Evolutionary conservation across 2,888 invertebrate genomes (phyloP).

Genomic region (Nezara viridula): DNA sequence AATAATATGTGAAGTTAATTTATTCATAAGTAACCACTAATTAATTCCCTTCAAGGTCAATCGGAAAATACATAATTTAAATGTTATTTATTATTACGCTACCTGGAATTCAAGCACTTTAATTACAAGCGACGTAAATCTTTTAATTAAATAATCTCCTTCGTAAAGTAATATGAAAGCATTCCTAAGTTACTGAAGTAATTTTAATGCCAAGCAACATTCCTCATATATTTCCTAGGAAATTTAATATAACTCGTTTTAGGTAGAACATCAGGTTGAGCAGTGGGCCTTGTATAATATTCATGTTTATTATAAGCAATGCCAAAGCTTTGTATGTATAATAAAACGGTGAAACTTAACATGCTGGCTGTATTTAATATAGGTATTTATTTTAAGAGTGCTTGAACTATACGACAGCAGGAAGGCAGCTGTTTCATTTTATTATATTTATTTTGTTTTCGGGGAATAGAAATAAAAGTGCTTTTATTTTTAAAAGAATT

Average conservation of each 20-base stretch:
- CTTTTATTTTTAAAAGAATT: too few species aligned
- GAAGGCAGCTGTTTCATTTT: neutral
- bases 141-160: neutral
- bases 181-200: neutral
- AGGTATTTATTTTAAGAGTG: neutral
- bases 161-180: neutral
- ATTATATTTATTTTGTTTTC: neutral
- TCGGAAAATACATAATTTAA: too few species aligned
- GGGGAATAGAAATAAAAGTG: too few species aligned
- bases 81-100: too few species aligned
- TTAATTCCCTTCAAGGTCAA: too few species aligned
- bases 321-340: neutral
- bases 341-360: neutral
- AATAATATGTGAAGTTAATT: too few species aligned
- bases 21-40: too few species aligned
- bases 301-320: neutral
- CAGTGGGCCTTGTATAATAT: neutral
- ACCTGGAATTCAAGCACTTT: too few species aligned
- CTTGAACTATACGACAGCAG: neutral
- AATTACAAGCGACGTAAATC: neutral
- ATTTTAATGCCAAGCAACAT: neutral
- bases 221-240: constrained; percentile 1
- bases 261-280: neutral
- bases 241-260: neutral
- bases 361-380: neutral